Evolutionary conservation across 2,797 vertebrate genomes (phyloP), one percentile per base, ranked within the genome.

Genomic region (Micrastur ruficollis): DNA sequence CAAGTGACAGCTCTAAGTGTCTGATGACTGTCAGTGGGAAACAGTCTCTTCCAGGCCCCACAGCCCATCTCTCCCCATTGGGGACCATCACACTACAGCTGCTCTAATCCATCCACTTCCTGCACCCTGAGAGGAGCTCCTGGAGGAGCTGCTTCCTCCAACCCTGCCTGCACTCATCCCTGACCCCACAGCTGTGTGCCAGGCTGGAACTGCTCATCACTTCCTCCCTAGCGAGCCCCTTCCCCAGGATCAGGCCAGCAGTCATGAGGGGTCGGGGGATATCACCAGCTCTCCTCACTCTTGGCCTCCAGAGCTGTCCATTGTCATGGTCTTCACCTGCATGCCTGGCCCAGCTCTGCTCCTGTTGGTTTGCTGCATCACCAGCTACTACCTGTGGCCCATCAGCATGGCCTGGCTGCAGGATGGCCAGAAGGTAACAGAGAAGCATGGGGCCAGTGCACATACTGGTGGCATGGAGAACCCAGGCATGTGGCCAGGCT

Each of bases 311-410:
- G 27, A 50, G n/a, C 14, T 4, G 2, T 44, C 58, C 22, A 46
- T 38, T 42, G 34, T 42, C 23, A 29, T 1, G 0, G 31, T 36
- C 63, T 58, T 75, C 3, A 3, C 9, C 15, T 0, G 0, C 32
- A 23, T 0, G 1, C 31, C 31, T 14, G 9, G 7, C 25, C 18
- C 47, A 53, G 34, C 20, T 49, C 44, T 56, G 18, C 38, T 68
- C 20, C 66, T 17, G 12, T 22, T 56, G 11, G 3, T 83, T 76
- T 86, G 14, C 22, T 25, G 23, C 22, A 53, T 47, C 32, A 31
- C 13, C 4, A 4, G 6, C 34, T 70, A 62, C 47, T 15, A 25
- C 34, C 29, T 8, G 9, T 5, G 4, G 14, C 27, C 11, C 31
- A 62, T 68, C 26, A 59, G 21, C 3, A 0, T 40, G 61, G n/a